A percentile compares a stretch with the other conserved stretches of the same genome.
These are phyloP conservation scores for Bothrops jararaca DNA, from an alignment of 2,113 vertebrate genomes.

Conservation along the genomic window DNA sequence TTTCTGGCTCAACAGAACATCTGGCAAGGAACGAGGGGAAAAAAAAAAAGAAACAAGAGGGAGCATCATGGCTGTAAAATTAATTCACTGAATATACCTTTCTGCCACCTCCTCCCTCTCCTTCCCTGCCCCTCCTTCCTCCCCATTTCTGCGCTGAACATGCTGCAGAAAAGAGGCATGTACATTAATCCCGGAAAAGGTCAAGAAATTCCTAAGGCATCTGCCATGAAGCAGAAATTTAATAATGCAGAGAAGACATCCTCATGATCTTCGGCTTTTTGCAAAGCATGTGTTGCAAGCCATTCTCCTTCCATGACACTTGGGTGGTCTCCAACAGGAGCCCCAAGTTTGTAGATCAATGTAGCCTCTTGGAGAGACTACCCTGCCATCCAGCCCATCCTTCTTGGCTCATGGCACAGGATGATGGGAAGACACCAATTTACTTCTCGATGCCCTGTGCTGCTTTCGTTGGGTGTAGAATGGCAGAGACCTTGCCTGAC, in stretches of 20 bases:
- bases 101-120: background rate
- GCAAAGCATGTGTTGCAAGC: background rate
- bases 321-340: background rate
- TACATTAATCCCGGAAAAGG: constrained; percentile 54
- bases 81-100: constrained; percentile 57
- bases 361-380: background rate
- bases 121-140: background rate
- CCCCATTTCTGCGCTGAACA: background rate
- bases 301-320: background rate
- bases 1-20: constrained; percentile 35
- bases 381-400: background rate
- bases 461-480: background rate
- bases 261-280: background rate
- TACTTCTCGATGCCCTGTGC: background rate
- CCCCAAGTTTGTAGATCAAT: background rate
- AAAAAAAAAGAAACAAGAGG: constrained; percentile 25
- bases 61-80: constrained; percentile 38
- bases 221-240: constrained; percentile 41
- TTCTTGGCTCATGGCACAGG: background rate
- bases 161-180: constrained; percentile 42
- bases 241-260: constrained; percentile 8
- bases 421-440: background rate
- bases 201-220: constrained; percentile 46
- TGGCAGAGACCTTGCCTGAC: background rate
- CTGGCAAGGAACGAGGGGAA: constrained; percentile 44